These are phyloP conservation scores for Tragulus kanchil DNA, from an alignment of 2,113 vertebrate genomes.

Conservation along the genomic window DNA sequence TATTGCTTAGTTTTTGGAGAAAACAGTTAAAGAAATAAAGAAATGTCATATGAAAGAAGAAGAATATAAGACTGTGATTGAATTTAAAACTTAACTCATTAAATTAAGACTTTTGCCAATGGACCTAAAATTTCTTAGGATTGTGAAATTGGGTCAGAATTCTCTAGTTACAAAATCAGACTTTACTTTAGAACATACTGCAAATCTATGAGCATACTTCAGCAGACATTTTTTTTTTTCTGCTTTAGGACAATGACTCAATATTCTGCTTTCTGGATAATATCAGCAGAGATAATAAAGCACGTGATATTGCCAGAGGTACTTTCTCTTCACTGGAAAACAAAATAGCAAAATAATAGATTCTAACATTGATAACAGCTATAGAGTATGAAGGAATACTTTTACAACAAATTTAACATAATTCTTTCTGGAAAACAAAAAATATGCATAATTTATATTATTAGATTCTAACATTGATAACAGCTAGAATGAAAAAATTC, in stretches of 20 bases:
- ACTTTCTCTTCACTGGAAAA: constrained; percentile 66
- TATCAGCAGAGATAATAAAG: constrained; percentile 59
- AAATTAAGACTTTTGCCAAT: constrained; percentile 67
- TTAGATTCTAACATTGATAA: no score
- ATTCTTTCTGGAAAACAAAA: no score
- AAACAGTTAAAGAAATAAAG: constrained; percentile 51
- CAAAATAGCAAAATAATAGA: constrained; percentile 61
- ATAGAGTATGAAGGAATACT: neutral
- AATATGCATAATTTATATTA: no score
- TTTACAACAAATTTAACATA: no score
- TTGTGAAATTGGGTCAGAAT: constrained; percentile 66
- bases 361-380: constrained; percentile 52
- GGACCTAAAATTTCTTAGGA: constrained; percentile 61
- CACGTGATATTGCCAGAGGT: constrained; percentile 62
- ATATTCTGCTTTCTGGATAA: constrained; percentile 57
- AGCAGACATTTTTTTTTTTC: constrained; percentile 15
- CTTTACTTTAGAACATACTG: constrained; percentile 67
- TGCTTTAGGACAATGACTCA: constrained; percentile 71
- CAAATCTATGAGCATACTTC: constrained; percentile 47
- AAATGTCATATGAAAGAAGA: constrained; percentile 46
- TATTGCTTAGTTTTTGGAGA: constrained; percentile 31
- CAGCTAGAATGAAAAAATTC: no score
- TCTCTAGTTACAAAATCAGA: constrained; percentile 65
- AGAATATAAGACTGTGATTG: constrained; percentile 58
- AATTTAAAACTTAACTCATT: constrained; percentile 64